Evolutionary conservation across 2,888 invertebrate genomes (phyloP), one percentile per base, ranked within the genome.

Genomic region (Hololepta plana): DNA sequence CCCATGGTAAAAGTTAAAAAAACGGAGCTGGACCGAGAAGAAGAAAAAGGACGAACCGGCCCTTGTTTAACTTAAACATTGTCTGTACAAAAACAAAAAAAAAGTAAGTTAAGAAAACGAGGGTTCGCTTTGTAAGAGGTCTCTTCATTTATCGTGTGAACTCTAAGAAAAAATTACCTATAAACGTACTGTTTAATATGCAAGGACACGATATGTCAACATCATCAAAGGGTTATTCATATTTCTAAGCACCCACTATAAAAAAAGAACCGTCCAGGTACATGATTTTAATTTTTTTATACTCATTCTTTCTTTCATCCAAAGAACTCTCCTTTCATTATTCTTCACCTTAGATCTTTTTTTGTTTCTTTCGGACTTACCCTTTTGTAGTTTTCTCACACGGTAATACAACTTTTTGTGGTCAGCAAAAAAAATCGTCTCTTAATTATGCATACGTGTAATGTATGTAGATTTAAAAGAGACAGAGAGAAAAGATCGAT

Each of bases 161-260:
- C 48, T 36, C 17, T 32, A 40, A 40, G 49, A 51, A 50, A 30
- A 48, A 51, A 47, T 41, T 39, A 37, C 36, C 41, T 43, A 43
- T 42, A 42, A 40, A 27, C 29, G 24, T 41, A 28, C 48, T 49
- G 38, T 41, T 53, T 53, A 51, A 53, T 54, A 54, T 54, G 52
- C 54, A 46, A 49, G 49, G 45, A 51, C 54, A 54, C 50, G 53
- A 43, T 47, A 48, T 49, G 52, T 54, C 52, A 54, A 53, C 52
- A 51, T 44, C 39, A 40, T 36, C 37, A 36, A 35, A 38, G 39
- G 38, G 38, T 35, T 28, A 31, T 31, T 31, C 29, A 31, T 25
- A 30, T 27, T 14, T 15, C 38, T 38, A 43, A 40, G 47, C 50
- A 44, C 50, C 51, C 52, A 47, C 52, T 40, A 44, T 38, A 45